Evolutionary conservation across 2,797 vertebrate genomes (phyloP), one percentile per base, ranked within the genome.

Genomic region (Catostomus latipinnis): DNA sequence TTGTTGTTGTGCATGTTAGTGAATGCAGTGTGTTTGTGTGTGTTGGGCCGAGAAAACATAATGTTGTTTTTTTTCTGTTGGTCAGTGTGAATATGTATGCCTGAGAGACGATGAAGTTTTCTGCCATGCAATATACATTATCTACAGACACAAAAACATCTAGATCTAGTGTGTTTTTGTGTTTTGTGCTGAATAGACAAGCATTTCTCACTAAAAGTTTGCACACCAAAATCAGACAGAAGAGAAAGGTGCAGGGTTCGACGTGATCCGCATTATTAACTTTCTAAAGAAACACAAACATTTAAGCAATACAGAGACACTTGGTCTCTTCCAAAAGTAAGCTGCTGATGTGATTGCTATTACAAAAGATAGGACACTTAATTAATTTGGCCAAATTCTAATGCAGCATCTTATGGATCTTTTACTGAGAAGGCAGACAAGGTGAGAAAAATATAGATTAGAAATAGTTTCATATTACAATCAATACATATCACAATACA

Each of bases 1-100:
- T 56, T 71, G 68, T 84, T 72, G 16, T 16, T 65, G 67, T 67
- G 72, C 63, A 78, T 80, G 82, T 82, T 67, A 76, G 70, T 82
- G 80, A 49, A 77, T 83, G 45, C 58, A 72, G 52, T 76, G 45
- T 73, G 67, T 67, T 34, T 60, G 48, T 34, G 52, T 60, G 52
- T 80, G 76, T 54, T 69, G 48, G 76, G n/a, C 12, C 81, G 72
- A 74, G 67, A 63, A 62, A 84, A 57, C 8, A n/a, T 72, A 48
- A 78, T 74, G 13, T 80, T 65, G 13, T 80, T 65, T 75, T 81
- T 61, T 81, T 50, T 54, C 52, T 80, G 80, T 70, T 76, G 83
- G 54, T 82, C 74, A 83, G 43, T 82, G 11, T 66, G 56, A 16
- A 80, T 66, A 66, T 72, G 74, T 58, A 71, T 58, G 63, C 52